phyloP scores from a whole-genome alignment of 2,888 invertebrate species.

The Tenthredo scrophulariae region DNA sequence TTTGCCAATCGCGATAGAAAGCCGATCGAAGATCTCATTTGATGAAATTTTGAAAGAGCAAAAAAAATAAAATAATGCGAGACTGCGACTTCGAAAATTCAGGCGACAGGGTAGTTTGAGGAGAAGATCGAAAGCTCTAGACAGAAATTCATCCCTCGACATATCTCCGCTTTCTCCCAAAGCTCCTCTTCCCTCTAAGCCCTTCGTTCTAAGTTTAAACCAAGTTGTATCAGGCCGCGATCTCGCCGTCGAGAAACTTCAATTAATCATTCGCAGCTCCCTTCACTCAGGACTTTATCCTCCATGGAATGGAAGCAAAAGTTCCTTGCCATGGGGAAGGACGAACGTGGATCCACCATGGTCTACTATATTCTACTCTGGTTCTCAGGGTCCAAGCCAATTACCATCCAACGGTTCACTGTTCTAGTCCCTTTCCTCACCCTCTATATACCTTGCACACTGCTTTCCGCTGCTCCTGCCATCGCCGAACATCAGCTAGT shows the following conservation, averaged over 20 bases:
- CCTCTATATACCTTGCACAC: background rate
- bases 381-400: conserved; percentile 46
- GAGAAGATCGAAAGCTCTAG: conserved; percentile 5
- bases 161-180: background rate
- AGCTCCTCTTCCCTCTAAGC: conserved; percentile 42
- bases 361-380: background rate
- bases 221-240: conserved; percentile 52
- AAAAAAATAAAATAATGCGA: background rate
- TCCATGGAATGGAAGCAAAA: conserved; percentile 32
- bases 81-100: background rate
- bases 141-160: conserved; percentile 30
- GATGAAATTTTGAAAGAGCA: background rate
- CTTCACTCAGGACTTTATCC: conserved; percentile 52
- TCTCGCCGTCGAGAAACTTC: conserved; percentile 51
- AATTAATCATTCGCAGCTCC: conserved; percentile 53
- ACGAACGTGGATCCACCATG: background rate
- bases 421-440: conserved; percentile 24
- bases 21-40: background rate
- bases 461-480: background rate
- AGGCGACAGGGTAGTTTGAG: background rate
- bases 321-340: conserved; percentile 1
- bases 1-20: background rate
- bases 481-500: conserved; percentile 14
- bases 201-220: conserved; percentile 49
- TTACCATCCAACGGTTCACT: conserved; percentile 32